These are phyloP conservation scores for Galaxea fascicularis DNA, from an alignment of 92 coral and sea anemone species.

Conservation along the genomic window DNA sequence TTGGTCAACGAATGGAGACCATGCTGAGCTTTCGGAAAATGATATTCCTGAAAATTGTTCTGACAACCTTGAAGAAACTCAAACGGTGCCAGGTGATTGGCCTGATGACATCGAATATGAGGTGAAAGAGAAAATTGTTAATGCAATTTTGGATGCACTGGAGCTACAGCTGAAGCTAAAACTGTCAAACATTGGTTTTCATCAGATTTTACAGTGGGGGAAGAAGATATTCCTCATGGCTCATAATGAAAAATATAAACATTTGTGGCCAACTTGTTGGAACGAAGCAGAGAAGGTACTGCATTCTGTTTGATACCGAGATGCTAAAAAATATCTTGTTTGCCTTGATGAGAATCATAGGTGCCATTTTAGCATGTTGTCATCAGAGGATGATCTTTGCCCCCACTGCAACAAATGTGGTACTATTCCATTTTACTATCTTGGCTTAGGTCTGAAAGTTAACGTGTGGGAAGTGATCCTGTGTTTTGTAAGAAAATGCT, in stretches of 20 bases:
- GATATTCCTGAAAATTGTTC: constrained; percentile 14
- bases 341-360: constrained; percentile 32
- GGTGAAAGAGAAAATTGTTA: constrained; percentile 36
- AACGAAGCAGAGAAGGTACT: constrained; percentile 28
- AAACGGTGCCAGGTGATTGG: neutral
- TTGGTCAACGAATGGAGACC: constrained; percentile 23
- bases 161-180: constrained; percentile 45
- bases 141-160: constrained; percentile 49
- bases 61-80: neutral
- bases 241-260: neutral
- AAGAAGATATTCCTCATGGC: constrained; percentile 42
- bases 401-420: constrained; percentile 23
- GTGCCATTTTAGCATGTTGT: constrained; percentile 14
- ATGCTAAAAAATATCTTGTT: constrained; percentile 37
- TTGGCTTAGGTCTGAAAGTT: constrained; percentile 29
- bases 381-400: constrained; percentile 16
- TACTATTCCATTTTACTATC: constrained; percentile 36
- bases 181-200: constrained; percentile 53
- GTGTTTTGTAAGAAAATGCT: constrained; percentile 27
- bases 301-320: constrained; percentile 16
- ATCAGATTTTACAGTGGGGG: constrained; percentile 45
- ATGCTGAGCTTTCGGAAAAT: constrained; percentile 24
- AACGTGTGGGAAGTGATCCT: constrained; percentile 45
- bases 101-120: neutral
- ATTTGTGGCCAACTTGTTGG: constrained; percentile 37